A percentile compares a stretch with the other conserved stretches of the same genome.
Evolutionary conservation across 1,140 invertebrate species (phyloP).

Genomic region (Ladona fulva): DNA sequence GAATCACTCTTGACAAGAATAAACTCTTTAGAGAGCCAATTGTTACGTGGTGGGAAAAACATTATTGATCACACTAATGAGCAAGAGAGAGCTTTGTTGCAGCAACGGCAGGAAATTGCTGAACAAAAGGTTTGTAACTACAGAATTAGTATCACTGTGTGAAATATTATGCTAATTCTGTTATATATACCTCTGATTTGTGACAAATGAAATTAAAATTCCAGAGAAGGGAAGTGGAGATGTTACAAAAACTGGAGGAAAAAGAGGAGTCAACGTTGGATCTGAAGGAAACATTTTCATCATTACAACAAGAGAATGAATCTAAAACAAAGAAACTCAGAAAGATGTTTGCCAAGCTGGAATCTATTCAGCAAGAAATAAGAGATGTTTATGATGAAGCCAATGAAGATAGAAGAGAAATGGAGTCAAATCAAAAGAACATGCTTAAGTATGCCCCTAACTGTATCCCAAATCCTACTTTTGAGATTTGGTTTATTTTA

Average conservation of each 20-base stretch:
- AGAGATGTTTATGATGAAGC: slow-evolving; percentile 76
- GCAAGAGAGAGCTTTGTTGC: slow-evolving; percentile 74
- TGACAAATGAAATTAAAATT: slow-evolving; percentile 19
- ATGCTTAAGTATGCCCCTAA: slow-evolving; percentile 48
- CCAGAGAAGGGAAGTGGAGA: slow-evolving; percentile 60
- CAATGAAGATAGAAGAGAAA: slow-evolving; percentile 64
- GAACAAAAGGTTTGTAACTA: slow-evolving; percentile 59
- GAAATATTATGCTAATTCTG: neutral
- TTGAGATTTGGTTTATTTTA: slow-evolving; percentile 15
- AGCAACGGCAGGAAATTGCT: slow-evolving; percentile 66
- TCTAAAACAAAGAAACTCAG: slow-evolving; percentile 82
- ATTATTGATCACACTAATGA: slow-evolving; percentile 86
- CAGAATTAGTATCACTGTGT: slow-evolving; percentile 27
- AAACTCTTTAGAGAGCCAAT: slow-evolving; percentile 71
- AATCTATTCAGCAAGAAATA: slow-evolving; percentile 58
- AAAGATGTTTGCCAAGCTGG: slow-evolving; percentile 56
- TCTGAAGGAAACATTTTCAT: slow-evolving; percentile 74
- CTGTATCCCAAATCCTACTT: slow-evolving; percentile 16
- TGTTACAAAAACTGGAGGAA: slow-evolving; percentile 75
- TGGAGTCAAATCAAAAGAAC: slow-evolving; percentile 71
- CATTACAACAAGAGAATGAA: slow-evolving; percentile 85
- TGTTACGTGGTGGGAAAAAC: slow-evolving; percentile 76
- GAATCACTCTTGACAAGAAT: slow-evolving; percentile 44
- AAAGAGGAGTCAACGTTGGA: slow-evolving; percentile 82
- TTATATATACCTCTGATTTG: neutral